These are phyloP conservation scores for Hydropotes inermis DNA, from an alignment of 2,113 vertebrate genomes.

Conservation along the genomic window DNA sequence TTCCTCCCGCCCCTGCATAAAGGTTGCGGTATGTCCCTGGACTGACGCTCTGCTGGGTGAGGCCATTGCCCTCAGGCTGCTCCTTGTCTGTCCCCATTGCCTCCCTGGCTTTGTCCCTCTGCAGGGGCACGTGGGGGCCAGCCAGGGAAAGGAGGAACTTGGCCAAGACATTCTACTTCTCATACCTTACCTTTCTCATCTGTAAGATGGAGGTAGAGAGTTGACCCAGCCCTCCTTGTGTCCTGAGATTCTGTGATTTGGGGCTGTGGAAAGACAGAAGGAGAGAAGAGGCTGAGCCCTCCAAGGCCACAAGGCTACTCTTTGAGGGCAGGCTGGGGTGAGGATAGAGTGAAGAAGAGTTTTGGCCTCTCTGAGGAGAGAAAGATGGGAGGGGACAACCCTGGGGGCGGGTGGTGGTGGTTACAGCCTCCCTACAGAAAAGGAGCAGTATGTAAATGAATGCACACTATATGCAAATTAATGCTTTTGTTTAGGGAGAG, in stretches of 20 bases:
- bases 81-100: neutral
- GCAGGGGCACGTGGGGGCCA: neutral
- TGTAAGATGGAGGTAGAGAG: neutral
- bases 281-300: neutral
- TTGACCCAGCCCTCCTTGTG: neutral
- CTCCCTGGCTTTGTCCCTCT: neutral
- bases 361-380: neutral
- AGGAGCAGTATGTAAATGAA: neutral
- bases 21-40: neutral
- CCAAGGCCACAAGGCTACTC: neutral
- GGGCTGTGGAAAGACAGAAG: neutral
- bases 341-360: neutral
- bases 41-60: neutral
- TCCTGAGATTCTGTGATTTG: neutral
- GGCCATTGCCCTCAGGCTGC: neutral
- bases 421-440: neutral
- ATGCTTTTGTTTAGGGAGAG: slow-evolving; percentile 24
- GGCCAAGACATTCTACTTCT: neutral
- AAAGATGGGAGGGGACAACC: neutral
- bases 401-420: neutral
- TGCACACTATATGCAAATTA: slow-evolving; percentile 27
- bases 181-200: neutral
- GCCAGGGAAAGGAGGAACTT: neutral
- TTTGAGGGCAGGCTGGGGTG: neutral
- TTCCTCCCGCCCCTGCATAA: neutral